A percentile compares a stretch with the other conserved stretches of the same genome.
Evolutionary conservation across 2,888 invertebrate genomes (phyloP).

Genomic region (Cantharis rufa): DNA sequence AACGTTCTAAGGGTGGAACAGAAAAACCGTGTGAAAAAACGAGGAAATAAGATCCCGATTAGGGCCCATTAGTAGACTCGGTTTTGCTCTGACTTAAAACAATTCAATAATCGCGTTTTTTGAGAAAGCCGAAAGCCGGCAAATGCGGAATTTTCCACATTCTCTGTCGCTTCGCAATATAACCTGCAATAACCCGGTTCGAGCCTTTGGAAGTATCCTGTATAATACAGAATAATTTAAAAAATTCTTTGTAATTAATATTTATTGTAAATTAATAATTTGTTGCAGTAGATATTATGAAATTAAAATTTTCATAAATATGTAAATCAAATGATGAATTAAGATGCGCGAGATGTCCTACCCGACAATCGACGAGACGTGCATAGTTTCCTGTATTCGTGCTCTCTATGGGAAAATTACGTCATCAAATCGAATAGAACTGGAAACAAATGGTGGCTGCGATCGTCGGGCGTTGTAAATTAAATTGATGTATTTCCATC

Average conservation of each 20-base stretch:
- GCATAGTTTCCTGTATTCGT: constrained; percentile 18
- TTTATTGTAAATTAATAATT: neutral
- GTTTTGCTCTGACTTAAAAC: too few species aligned
- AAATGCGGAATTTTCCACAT: too few species aligned
- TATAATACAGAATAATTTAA: too few species aligned
- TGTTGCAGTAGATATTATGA: neutral
- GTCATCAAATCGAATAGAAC: constrained; percentile 42
- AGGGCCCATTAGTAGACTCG: too few species aligned
- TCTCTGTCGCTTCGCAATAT: too few species aligned
- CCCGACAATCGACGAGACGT: neutral
- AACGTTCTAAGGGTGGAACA: too few species aligned
- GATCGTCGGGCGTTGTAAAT: constrained; percentile 50
- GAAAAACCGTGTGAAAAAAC: too few species aligned
- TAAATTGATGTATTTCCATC: constrained; percentile 29
- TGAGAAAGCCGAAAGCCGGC: too few species aligned
- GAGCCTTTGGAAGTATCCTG: neutral
- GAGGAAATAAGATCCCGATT: too few species aligned
- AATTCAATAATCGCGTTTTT: too few species aligned
- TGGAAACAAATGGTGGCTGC: constrained; percentile 47
- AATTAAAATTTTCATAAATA: neutral
- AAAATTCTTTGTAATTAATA: too few species aligned
- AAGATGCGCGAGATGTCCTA: neutral
- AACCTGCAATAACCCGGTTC: too few species aligned
- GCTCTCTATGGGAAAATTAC: constrained; percentile 39
- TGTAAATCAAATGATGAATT: neutral